These are phyloP conservation scores for Psittacula echo DNA, from an alignment of 2,797 vertebrate genomes.

Conservation along the genomic window DNA sequence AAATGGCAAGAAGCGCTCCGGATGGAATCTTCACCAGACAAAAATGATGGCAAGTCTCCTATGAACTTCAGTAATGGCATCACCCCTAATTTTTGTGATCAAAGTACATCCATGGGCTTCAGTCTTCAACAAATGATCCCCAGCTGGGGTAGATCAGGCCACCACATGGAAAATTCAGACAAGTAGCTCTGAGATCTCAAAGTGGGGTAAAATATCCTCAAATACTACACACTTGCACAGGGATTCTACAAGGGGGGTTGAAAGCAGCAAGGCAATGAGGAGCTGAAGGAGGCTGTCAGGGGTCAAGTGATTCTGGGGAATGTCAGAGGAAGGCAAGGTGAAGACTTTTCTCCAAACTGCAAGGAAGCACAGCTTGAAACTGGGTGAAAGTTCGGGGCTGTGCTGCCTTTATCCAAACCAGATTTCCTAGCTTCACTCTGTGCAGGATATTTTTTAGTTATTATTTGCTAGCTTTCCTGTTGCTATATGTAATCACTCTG, in stretches of 20 bases:
- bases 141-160: not conserved
- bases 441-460: not conserved
- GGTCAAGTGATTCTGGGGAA: not conserved
- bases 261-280: not conserved
- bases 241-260: not conserved
- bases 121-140: not conserved
- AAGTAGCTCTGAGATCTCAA: not conserved
- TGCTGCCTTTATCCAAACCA: constrained; percentile 44
- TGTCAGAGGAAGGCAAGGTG: not conserved
- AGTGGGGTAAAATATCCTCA: not conserved
- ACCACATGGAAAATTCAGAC: not conserved
- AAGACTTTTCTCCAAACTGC: not conserved
- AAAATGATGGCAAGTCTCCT: not conserved
- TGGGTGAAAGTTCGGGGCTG: constrained; percentile 15
- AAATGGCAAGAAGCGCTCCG: not conserved
- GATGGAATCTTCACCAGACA: not conserved
- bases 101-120: not conserved
- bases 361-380: not conserved
- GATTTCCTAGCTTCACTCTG: constrained; percentile 4
- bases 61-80: not conserved
- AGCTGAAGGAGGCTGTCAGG: not conserved
- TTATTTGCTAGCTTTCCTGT: not conserved
- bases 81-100: not conserved
- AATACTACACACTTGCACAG: not conserved
- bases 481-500: not conserved